Evolutionary conservation across 2,888 invertebrate genomes (phyloP).

Genomic region (Drosophila tanythrix): DNA sequence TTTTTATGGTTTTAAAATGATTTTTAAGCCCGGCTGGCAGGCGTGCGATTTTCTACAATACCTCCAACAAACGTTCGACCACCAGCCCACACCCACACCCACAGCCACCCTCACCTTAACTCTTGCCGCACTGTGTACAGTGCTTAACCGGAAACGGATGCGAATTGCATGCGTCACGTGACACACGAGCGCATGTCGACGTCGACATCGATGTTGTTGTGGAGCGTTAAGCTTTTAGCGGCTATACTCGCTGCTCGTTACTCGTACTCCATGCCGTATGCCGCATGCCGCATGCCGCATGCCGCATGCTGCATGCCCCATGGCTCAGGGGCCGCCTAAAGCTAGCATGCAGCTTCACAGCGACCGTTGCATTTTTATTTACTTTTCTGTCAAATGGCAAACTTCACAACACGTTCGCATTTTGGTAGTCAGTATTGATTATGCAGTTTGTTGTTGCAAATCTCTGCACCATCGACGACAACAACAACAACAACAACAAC

Average conservation of each 20-base stretch:
- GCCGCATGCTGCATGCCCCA: constrained; percentile 16
- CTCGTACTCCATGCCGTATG: constrained; percentile 17
- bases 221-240: constrained; percentile 74
- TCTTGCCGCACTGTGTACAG: constrained; percentile 36
- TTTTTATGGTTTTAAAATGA: constrained; percentile 82
- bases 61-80: constrained; percentile 8
- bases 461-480: constrained; percentile 52
- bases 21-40: constrained; percentile 66
- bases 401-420: constrained; percentile 69
- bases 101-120: background rate
- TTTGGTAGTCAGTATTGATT: constrained; percentile 78
- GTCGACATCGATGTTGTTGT: constrained; percentile 24
- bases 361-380: constrained; percentile 60
- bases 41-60: constrained; percentile 24
- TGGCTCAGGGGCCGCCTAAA: constrained; percentile 6
- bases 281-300: constrained; percentile 8
- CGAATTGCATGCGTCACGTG: constrained; percentile 83
- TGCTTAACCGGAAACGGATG: constrained; percentile 82
- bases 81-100: background rate
- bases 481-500: constrained; percentile 29
- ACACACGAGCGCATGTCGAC: constrained; percentile 72
- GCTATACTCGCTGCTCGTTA: constrained; percentile 49
- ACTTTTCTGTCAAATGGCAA: constrained; percentile 67
- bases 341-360: constrained; percentile 22
- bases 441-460: constrained; percentile 77